Conservation (phyloP, 2,113 vertebrate species). For the Pseudopipra pipra region DNA sequence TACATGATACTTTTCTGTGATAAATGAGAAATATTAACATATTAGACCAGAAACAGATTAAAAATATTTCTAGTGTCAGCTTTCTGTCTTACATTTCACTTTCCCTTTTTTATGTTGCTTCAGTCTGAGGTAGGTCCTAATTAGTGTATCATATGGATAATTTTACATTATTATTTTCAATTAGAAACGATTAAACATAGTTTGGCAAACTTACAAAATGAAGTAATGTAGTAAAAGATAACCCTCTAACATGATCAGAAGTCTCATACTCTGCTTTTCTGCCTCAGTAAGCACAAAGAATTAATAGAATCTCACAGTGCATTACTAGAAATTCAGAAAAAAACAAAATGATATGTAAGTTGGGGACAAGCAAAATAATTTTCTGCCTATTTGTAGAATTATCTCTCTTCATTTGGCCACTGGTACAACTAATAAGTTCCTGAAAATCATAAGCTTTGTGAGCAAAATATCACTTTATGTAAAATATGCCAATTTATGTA, state of each 20-base stretch:
- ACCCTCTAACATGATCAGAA: neutral
- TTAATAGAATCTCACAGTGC: neutral
- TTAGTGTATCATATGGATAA: neutral
- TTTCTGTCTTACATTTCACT: conserved; percentile 9
- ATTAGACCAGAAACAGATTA: conserved; percentile 43
- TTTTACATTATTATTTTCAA: neutral
- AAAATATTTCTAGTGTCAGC: conserved; percentile 51
- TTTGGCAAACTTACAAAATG: neutral
- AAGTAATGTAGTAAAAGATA: neutral
- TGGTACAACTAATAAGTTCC: neutral
- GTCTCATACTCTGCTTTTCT: neutral
- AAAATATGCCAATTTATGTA: neutral
- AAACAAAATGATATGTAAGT: neutral
- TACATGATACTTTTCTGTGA: conserved; percentile 4
- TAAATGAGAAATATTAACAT: conserved; percentile 66
- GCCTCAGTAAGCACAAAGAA: neutral
- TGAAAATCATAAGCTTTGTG: neutral
- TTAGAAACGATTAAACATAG: neutral
- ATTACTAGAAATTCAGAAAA: neutral
- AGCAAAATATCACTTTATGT: neutral
- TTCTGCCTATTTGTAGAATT: neutral
- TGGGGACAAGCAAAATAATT: neutral
- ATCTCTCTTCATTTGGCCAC: neutral
- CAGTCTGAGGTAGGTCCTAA: conserved; percentile 16
- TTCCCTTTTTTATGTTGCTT: neutral